Percentiles rank a stretch among this genome's conserved stretches.
phyloP scores from a whole-genome alignment of 2,797 vertebrate genomes.

The Emys orbicularis region DNA sequence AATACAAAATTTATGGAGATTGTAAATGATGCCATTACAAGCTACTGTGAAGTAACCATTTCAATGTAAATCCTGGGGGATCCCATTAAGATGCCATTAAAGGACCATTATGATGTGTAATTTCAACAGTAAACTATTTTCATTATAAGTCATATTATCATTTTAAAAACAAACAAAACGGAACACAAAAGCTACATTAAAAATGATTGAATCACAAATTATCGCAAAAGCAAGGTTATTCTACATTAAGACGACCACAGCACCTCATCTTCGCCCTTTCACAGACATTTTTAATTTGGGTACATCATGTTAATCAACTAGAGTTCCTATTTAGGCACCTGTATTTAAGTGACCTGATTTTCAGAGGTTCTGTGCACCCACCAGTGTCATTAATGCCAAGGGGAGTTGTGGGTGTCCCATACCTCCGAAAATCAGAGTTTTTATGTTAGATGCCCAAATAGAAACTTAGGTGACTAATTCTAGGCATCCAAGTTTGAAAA shows the following conservation, averaged over 20 bases:
- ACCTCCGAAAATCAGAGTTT: neutral
- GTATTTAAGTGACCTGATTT: neutral
- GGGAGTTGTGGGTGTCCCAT: neutral
- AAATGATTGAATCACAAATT: neutral
- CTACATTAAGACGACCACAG: neutral
- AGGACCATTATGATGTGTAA: conserved; percentile 52
- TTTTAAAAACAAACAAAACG: conserved; percentile 52
- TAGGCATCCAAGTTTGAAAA: neutral
- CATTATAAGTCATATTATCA: conserved; percentile 33
- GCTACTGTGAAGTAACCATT: conserved; percentile 26
- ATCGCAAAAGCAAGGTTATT: neutral
- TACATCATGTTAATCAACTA: neutral
- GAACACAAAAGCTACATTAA: neutral
- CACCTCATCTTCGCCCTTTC: neutral
- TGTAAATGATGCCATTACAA: neutral
- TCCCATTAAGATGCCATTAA: conserved; percentile 65
- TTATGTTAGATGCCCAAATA: neutral
- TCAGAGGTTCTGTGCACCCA: neutral
- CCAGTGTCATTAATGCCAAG: neutral
- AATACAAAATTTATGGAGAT: conserved; percentile 12
- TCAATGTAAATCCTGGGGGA: conserved; percentile 41
- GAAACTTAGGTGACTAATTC: neutral
- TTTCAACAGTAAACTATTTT: conserved; percentile 40
- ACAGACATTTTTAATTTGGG: neutral
- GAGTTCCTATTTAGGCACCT: neutral